A percentile compares a stretch with the other conserved stretches of the same genome.
phyloP scores from a whole-genome alignment of 92 coral and sea anemone genomes.

The Zoanthus solanderi region DNA sequence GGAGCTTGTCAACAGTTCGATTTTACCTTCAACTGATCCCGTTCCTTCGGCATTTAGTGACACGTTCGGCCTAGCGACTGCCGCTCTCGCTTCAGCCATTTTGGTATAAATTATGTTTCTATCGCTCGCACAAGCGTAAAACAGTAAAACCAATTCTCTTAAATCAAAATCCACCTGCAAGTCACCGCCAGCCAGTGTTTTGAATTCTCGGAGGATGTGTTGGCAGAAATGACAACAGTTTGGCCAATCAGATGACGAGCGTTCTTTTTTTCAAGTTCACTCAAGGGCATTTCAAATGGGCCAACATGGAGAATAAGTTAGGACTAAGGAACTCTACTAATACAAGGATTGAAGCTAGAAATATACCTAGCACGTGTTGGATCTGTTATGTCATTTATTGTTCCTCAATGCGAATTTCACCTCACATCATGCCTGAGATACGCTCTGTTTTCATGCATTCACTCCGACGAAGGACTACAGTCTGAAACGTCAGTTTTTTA shows the following conservation, averaged over 20 bases:
- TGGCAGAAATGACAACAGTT: background rate
- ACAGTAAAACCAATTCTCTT: background rate
- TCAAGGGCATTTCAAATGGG: conserved; percentile 11
- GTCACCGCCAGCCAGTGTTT: background rate
- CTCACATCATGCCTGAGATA: no score
- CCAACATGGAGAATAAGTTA: no score
- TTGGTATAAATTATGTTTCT: background rate
- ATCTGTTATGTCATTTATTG: no score
- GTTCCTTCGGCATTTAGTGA: conserved; percentile 93
- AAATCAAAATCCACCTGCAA: background rate
- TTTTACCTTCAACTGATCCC: conserved; percentile 93
- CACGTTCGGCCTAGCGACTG: conserved; percentile 92
- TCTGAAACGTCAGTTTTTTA: no score
- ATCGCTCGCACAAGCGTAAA: background rate
- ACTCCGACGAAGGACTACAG: no score
- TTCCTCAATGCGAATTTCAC: no score
- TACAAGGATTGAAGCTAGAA: no score
- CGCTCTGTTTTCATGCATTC: no score
- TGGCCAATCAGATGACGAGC: conserved; percentile 15
- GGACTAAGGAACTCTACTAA: no score
- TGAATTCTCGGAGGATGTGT: background rate
- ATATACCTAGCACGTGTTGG: no score
- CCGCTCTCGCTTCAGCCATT: conserved; percentile 99
- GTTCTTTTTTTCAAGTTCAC: conserved; percentile 1
- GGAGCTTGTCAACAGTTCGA: conserved; percentile 89